These are phyloP conservation scores for Nipponacmea schrenckii DNA, from an alignment of 2,888 invertebrate genomes.

Conservation along the genomic window DNA sequence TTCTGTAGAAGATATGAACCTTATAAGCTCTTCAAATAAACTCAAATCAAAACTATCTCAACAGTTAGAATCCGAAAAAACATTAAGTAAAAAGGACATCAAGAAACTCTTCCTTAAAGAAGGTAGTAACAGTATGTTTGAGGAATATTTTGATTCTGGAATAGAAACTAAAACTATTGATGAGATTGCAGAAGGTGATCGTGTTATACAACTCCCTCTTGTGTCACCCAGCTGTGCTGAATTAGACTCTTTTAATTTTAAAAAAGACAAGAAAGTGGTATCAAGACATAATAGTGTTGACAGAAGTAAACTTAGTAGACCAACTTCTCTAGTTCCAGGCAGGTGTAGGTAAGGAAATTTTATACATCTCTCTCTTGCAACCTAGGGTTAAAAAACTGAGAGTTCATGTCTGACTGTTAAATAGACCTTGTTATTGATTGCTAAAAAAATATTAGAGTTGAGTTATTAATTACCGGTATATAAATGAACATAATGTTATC, in stretches of 20 bases:
- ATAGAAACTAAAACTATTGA: slow-evolving; percentile 54
- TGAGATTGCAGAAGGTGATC: slow-evolving; percentile 46
- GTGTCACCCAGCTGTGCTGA: slow-evolving; percentile 5
- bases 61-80: slow-evolving; percentile 25
- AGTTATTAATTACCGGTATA: no score
- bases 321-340: slow-evolving; percentile 40
- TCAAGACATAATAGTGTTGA: slow-evolving; percentile 47
- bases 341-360: slow-evolving; percentile 50
- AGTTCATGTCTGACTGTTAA: no score
- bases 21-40: slow-evolving; percentile 16
- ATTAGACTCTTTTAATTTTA: slow-evolving; percentile 5
- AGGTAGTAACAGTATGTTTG: slow-evolving; percentile 58
- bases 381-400: no score
- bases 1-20: background rate
- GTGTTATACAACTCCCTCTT: slow-evolving; percentile 39
- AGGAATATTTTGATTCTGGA: slow-evolving; percentile 58
- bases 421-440: no score
- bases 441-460: no score
- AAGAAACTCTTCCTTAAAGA: slow-evolving; percentile 44
- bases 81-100: slow-evolving; percentile 30
- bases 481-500: no score
- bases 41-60: slow-evolving; percentile 34
- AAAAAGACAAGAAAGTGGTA: slow-evolving; percentile 29
- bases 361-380: no score
- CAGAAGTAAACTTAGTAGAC: slow-evolving; percentile 27